phyloP scores from a whole-genome alignment of 2,888 invertebrate species.

The Capitulum mitella region DNA sequence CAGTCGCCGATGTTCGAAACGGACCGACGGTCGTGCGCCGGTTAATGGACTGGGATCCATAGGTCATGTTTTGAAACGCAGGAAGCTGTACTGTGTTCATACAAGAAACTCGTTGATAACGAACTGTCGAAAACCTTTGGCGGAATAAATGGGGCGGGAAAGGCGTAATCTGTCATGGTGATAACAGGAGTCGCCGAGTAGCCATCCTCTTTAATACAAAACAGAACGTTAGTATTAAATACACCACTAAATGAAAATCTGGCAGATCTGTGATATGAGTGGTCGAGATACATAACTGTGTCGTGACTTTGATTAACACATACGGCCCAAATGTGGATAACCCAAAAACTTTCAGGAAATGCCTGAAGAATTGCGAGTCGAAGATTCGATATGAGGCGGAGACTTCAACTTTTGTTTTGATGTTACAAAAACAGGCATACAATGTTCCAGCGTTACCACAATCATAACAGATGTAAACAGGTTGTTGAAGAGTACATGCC shows the following conservation, averaged over 20 bases:
- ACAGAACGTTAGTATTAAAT: neutral
- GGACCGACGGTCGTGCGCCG: too few relatives aligned
- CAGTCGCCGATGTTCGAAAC: too few relatives aligned
- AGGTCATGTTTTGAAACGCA: too few relatives aligned
- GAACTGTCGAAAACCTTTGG: neutral
- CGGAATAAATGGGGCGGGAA: neutral
- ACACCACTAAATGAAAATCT: neutral
- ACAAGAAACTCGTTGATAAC: too few relatives aligned
- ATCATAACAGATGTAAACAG: neutral
- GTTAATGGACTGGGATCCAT: too few relatives aligned
- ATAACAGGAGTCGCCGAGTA: neutral
- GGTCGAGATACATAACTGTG: neutral
- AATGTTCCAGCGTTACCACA: neutral
- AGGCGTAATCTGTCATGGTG: neutral
- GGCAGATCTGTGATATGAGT: neutral
- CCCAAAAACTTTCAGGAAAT: neutral
- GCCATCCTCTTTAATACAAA: neutral
- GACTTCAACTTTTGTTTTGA: neutral
- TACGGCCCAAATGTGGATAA: neutral
- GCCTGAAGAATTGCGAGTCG: neutral
- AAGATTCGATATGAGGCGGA: neutral
- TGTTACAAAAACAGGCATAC: neutral
- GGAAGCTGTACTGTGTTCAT: too few relatives aligned
- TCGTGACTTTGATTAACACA: neutral
- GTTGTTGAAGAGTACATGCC: neutral